These are phyloP conservation scores for Sibirionetta formosa DNA, from an alignment of 2,797 vertebrate species.

Conservation along the genomic window DNA sequence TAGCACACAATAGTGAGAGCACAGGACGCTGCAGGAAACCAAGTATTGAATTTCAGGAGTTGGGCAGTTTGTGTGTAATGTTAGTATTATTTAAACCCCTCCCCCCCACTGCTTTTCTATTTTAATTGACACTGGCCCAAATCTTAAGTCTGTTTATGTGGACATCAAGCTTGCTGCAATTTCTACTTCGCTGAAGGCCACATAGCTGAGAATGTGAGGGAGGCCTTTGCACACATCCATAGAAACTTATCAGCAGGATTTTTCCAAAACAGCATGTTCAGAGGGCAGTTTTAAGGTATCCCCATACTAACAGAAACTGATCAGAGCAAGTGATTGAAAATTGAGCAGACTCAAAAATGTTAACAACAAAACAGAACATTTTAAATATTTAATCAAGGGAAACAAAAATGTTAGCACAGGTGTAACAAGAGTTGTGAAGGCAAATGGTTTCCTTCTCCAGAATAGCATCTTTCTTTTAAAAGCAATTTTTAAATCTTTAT, in stretches of 20 bases:
- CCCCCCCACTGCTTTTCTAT: constrained; percentile 18
- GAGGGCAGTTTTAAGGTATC: not conserved
- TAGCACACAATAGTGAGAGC: constrained; percentile 29
- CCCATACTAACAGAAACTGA: not conserved
- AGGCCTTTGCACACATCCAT: not conserved
- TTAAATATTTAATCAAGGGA: not conserved
- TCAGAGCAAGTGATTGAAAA: not conserved
- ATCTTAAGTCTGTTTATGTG: not conserved
- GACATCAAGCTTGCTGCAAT: not conserved
- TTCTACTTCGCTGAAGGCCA: constrained; percentile 12
- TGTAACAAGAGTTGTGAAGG: not conserved
- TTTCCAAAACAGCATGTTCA: not conserved
- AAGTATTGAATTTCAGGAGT: constrained; percentile 54
- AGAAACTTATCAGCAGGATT: not conserved
- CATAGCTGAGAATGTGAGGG: not conserved
- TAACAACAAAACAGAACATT: not conserved
- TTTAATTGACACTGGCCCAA: constrained; percentile 30
- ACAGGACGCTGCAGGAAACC: constrained; percentile 28
- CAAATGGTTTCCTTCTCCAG: not conserved
- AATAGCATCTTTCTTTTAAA: not conserved
- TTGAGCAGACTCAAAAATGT: not conserved
- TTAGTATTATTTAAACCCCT: constrained; percentile 46
- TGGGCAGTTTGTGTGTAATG: constrained; percentile 33
- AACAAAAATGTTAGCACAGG: not conserved
- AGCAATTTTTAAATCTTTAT: not conserved